Evolutionary conservation across 2,797 vertebrate genomes (phyloP).

Genomic region (Lepus townsendii): DNA sequence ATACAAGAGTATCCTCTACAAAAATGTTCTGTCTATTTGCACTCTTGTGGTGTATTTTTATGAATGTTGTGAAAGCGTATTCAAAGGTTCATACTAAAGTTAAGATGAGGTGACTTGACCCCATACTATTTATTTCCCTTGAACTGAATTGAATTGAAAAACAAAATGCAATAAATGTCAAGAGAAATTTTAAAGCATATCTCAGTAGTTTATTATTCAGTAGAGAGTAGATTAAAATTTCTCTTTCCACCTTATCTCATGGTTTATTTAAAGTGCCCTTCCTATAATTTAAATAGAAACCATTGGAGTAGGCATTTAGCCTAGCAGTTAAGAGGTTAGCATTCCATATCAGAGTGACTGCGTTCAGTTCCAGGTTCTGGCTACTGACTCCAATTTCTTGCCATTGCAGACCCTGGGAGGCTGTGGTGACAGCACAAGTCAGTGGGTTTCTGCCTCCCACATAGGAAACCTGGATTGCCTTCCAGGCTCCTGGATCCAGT

Average conservation of each 20-base stretch:
- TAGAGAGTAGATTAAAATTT: conserved; percentile 38
- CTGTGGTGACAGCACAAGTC: too few species aligned
- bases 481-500: too few species aligned
- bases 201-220: neutral
- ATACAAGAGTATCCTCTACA: neutral
- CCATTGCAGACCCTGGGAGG: too few species aligned
- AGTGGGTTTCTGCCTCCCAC: too few species aligned
- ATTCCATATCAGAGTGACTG: too few species aligned
- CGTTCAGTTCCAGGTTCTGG: too few species aligned
- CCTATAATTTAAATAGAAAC: too few species aligned
- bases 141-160: conserved; percentile 10
- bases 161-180: conserved; percentile 50
- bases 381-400: too few species aligned
- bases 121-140: neutral
- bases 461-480: too few species aligned
- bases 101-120: neutral
- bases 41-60: conserved; percentile 3
- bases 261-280: too few species aligned
- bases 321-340: too few species aligned
- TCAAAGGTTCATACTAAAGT: conserved; percentile 44
- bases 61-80: neutral
- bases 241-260: neutral
- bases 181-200: conserved; percentile 41
- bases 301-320: too few species aligned
- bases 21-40: conserved; percentile 1